Evolutionary conservation across 2,888 invertebrate genomes (phyloP), one percentile per base, ranked within the genome.

Genomic region (Halictus quadricinctus): DNA sequence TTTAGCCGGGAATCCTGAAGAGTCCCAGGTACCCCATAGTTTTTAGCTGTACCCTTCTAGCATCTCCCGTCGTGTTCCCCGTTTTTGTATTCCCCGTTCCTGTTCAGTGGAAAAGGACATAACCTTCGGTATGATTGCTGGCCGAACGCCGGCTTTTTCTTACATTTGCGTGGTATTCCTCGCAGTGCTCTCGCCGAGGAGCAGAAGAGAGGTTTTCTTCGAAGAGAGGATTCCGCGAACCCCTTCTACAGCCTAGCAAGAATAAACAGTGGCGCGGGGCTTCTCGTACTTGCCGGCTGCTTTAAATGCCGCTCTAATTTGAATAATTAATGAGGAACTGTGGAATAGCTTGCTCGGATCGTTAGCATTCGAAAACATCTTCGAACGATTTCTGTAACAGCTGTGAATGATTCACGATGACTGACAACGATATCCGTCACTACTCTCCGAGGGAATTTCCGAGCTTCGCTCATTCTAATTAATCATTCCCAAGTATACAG

Each of bases 101-200:
- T 84, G 76, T 79, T 80, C 79, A n/a, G 66, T 74, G 81, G 77
- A 86, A 89, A 88, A 84, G 84, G 80, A 87, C 79, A 76, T 81
- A 90, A 79, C 82, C 87, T 90, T 87, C 87, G 72, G 83, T 88
- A 85, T 79, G 82, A 89, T 88, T 83, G 81, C 87, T 72, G 43
- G 76, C 70, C 77, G 83, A 79, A 73, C 75, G 69, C 25, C 82
- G 77, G 74, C 88, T 88, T 90, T 89, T 90, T 89, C 89, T 87
- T 82, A 50, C 80, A 79, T 81, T 85, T 81, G 79, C 84, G 74
- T 60, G 76, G 78, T 69, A 75, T 86, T 83, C 86, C 21, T 41
- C 69, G 41, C 72, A 73, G 43, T 29, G 48, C 21, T 60, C 73
- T 60, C 54, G 48, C 78, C 73, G 54, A 69, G 66, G 12, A 58